Percentiles rank a stretch among this genome's conserved stretches.
Conservation (phyloP, 2,113 vertebrate species). For the Pyrgilauda ruficollis region DNA sequence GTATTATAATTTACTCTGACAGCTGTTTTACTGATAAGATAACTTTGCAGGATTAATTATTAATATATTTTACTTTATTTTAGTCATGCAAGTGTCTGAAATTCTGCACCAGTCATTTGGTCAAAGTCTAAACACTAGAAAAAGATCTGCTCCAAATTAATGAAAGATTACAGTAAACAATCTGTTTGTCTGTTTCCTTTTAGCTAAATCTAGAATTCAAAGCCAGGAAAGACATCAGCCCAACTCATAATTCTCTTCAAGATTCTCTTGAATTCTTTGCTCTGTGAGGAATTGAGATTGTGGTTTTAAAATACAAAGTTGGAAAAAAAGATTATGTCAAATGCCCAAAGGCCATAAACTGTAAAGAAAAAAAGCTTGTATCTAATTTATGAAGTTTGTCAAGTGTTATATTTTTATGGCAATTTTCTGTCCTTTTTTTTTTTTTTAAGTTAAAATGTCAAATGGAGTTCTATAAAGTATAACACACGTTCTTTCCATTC, state of each 20-base stretch:
- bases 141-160: not conserved
- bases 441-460: conserved; percentile 47
- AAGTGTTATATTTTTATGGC: conserved; percentile 49
- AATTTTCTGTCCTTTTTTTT: not conserved
- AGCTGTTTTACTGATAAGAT: conserved; percentile 19
- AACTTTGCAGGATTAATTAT: conserved; percentile 54
- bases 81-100: conserved; percentile 19
- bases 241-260: not conserved
- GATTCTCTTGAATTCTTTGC: not conserved
- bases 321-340: not conserved
- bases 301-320: not conserved
- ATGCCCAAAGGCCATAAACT: conserved; percentile 4
- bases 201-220: not conserved
- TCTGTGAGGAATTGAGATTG: not conserved
- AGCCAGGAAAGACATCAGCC: not conserved
- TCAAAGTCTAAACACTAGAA: not conserved
- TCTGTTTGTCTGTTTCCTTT: not conserved
- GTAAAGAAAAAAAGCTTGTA: conserved; percentile 39
- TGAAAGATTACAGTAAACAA: not conserved
- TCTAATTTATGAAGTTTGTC: conserved; percentile 61
- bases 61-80: conserved; percentile 19
- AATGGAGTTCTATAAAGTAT: conserved; percentile 19
- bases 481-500: conserved; percentile 17
- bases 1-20: not conserved
- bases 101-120: not conserved